These are phyloP conservation scores for Pelecanus crispus DNA, from an alignment of 2,113 vertebrate species.

Conservation along the genomic window DNA sequence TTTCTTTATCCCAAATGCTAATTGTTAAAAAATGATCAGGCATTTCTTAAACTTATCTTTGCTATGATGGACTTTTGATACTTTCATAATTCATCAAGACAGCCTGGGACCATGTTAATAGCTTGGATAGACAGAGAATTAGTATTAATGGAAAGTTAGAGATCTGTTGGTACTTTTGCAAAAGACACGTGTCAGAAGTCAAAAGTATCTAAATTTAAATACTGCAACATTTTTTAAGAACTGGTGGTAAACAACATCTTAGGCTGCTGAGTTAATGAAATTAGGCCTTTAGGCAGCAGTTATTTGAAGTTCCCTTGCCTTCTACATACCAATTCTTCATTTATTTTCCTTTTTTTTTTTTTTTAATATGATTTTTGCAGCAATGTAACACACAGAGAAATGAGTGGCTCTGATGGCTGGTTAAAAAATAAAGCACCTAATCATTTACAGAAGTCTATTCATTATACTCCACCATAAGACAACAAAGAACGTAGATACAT, in stretches of 20 bases:
- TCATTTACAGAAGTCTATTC: neutral
- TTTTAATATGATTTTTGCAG: slow-evolving; percentile 6
- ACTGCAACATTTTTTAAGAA: neutral
- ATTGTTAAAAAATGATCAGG: neutral
- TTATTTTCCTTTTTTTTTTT: neutral
- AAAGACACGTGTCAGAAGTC: slow-evolving; percentile 27
- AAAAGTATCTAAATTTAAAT: slow-evolving; percentile 47
- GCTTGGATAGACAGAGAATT: neutral
- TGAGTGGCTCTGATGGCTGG: neutral
- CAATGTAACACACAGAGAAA: neutral
- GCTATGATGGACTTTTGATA: neutral
- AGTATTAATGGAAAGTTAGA: slow-evolving; percentile 12
- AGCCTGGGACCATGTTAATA: neutral
- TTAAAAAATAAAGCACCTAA: slow-evolving; percentile 4
- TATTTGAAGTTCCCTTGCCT: neutral
- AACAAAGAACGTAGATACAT: neutral
- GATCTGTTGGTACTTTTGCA: slow-evolving; percentile 21
- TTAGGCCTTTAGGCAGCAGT: neutral
- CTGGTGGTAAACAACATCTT: neutral
- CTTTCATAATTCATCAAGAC: neutral
- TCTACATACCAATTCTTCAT: neutral
- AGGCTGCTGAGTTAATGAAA: neutral
- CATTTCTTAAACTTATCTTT: neutral
- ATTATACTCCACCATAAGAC: neutral
- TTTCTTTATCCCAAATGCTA: neutral